phyloP scores from a whole-genome alignment of 92 coral and sea anemone species.

The Desmophyllum pertusum region DNA sequence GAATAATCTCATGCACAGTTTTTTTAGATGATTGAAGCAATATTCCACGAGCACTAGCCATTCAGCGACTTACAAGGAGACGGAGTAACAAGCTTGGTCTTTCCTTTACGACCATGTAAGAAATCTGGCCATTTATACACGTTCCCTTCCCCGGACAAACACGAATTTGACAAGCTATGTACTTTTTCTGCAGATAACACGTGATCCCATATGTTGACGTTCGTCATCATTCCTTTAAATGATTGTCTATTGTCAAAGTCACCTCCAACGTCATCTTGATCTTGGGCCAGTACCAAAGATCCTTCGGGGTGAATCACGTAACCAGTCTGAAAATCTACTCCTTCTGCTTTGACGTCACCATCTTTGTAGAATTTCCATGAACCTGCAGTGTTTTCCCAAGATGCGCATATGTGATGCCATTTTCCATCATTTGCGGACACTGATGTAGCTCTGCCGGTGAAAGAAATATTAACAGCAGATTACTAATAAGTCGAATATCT shows the following conservation, averaged over 20 bases:
- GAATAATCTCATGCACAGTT: too few species aligned
- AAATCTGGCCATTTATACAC: conserved; percentile 9
- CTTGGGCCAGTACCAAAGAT: conserved; percentile 39
- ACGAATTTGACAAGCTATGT: not conserved
- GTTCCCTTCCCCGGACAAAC: conserved; percentile 18
- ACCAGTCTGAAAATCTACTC: conserved; percentile 21
- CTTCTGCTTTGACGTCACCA: conserved; percentile 22
- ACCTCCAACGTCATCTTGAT: conserved; percentile 40
- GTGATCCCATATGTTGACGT: conserved; percentile 23
- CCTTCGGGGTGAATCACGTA: conserved; percentile 42
- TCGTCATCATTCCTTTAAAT: not conserved
- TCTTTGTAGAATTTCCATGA: conserved; percentile 51
- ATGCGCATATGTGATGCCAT: conserved; percentile 66
- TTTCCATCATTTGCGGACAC: conserved; percentile 48
- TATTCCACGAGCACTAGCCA: not conserved
- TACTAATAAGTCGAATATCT: too few species aligned
- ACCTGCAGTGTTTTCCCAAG: conserved; percentile 53
- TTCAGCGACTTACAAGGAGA: not conserved
- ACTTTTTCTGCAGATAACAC: conserved; percentile 13
- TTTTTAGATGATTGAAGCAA: too few species aligned
- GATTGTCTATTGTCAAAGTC: not conserved
- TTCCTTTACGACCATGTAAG: not conserved
- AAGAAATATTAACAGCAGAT: too few species aligned
- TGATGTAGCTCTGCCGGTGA: conserved; percentile 2
- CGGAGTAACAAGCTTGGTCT: not conserved